Base-by-base conservation (phyloP, 2,113 vertebrate genomes). In the Indicator indicator region DNA sequence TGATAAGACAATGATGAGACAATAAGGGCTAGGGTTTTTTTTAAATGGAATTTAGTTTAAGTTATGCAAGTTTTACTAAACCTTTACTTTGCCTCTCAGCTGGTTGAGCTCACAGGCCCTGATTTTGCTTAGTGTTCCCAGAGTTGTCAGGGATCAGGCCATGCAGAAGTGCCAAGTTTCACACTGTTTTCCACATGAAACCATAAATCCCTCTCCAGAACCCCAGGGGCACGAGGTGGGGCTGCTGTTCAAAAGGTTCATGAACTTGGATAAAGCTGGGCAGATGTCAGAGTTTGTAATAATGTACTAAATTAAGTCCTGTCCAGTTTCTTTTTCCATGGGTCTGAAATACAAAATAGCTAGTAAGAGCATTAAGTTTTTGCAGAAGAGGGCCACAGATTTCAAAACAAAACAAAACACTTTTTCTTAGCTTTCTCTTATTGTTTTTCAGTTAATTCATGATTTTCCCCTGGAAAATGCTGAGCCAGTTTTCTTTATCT, bases 131-230 rank as follows among this genome's bases (percentile, higher is more conserved):
- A 50, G 83, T 50, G 58, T 50, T 95, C 58, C 88, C 81, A 44
- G 38, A 93, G 73, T 17, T 71, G 48, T 72, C 86, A 90, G 72
- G 38, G 88, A 78, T 94, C 79, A 88, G 85, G 75, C 76, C 65
- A 44, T 11, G 73, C 2, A 2, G 24, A 93, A 94, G 89, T 78
- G 95, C 95, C 95, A 95, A 95, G 93, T 95, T 95, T 95, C 95
- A 96, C 91, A 95, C 94, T 86, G 89, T 88, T 96, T 54, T 72
- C 83, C 87, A 94, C 76, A 55, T 86, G 91, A 95, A 96, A 80
- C 72, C 91, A 93, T 83, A 96, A 96, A 97, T 93, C 89, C 93
- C 72, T 65, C 75, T 83, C 72, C 69, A 94, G 82, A 94, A 93
- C 82, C 87, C 89, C 73, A 83, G 91, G 58, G 79, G 68, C 87